Percentiles rank a stretch among this genome's conserved stretches.
phyloP scores from a whole-genome alignment of 2,113 vertebrate genomes.

The Sakesphorus luctuosus region DNA sequence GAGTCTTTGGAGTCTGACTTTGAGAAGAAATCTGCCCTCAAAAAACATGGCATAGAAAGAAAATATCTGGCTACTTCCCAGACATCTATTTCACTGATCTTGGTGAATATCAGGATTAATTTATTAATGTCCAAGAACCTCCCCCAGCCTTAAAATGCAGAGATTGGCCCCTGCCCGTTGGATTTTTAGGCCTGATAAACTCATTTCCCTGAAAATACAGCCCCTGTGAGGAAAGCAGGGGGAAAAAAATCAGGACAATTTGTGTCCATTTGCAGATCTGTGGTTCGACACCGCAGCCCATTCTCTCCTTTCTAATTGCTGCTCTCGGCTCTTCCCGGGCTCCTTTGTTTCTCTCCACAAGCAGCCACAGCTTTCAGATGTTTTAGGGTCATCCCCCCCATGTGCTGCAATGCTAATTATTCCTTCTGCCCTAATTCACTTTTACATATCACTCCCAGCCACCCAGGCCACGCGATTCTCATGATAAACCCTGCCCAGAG shows the following conservation, averaged over 20 bases:
- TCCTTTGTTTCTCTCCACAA: slow-evolving; percentile 64
- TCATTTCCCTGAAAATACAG: background rate
- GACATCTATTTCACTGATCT: background rate
- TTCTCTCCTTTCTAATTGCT: slow-evolving; percentile 58
- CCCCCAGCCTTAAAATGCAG: background rate
- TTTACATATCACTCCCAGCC: background rate
- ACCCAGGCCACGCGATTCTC: background rate
- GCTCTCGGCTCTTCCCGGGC: slow-evolving; percentile 18
- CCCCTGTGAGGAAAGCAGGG: background rate
- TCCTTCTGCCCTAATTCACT: background rate
- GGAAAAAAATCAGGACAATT: background rate
- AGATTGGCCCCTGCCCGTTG: background rate
- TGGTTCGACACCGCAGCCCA: slow-evolving; percentile 3
- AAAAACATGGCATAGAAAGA: background rate
- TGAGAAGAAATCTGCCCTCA: background rate
- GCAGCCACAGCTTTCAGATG: slow-evolving; percentile 42
- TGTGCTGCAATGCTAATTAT: slow-evolving; percentile 32
- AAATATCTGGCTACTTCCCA: background rate
- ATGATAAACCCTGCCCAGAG: background rate
- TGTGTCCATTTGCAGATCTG: slow-evolving; percentile 39
- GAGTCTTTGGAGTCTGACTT: background rate
- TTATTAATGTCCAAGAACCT: background rate
- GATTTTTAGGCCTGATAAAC: background rate
- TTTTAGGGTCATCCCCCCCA: slow-evolving; percentile 38
- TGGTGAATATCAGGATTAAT: background rate